A percentile compares a stretch with the other conserved stretches of the same genome.
Evolutionary conservation across 1,140 invertebrate species (phyloP).

Genomic region (Cephus cinctus): DNA sequence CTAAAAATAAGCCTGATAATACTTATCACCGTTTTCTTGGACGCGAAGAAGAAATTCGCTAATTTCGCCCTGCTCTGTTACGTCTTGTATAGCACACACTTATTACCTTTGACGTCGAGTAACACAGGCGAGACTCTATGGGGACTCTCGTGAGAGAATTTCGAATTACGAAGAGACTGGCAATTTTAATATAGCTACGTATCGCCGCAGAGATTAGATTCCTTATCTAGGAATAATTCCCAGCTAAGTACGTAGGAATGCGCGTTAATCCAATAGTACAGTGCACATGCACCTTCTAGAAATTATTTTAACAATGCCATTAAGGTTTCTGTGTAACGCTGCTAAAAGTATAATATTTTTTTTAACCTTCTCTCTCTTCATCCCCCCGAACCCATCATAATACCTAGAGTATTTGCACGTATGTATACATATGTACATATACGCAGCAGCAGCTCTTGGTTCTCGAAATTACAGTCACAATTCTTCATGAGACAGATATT

Average conservation of each 20-base stretch:
- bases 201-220: no score
- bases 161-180: no score
- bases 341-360: slow-evolving; percentile 25
- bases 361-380: slow-evolving; percentile 14
- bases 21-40: no score
- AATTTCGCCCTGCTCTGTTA: no score
- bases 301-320: slow-evolving; percentile 45
- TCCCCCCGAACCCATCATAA: not conserved
- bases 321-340: slow-evolving; percentile 26
- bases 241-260: not conserved
- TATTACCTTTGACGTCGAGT: no score
- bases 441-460: slow-evolving; percentile 12
- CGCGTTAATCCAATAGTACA: slow-evolving; percentile 16
- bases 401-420: not conserved
- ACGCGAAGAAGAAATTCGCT: no score
- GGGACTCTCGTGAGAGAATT: no score
- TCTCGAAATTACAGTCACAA: slow-evolving; percentile 49
- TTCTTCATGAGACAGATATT: slow-evolving; percentile 50
- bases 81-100: no score
- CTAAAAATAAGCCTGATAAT: no score
- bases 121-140: no score
- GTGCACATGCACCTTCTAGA: slow-evolving; percentile 17
- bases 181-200: no score
- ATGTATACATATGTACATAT: not conserved
- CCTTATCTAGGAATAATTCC: not conserved